Base-by-base conservation (phyloP, 2,113 vertebrate genomes). In the Eulemur macaco region DNA sequence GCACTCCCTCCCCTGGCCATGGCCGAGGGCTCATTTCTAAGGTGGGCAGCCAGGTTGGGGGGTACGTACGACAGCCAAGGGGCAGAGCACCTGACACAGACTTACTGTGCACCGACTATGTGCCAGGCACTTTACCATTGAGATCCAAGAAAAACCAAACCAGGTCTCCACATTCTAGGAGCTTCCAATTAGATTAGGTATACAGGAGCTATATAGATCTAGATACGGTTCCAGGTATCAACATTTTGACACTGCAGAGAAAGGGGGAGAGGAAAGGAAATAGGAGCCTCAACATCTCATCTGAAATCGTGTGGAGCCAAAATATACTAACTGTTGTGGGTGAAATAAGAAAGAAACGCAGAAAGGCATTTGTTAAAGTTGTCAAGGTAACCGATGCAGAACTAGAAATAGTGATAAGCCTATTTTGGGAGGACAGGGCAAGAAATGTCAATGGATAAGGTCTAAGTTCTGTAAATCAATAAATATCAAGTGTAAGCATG, bases 351-450 rank as follows among this genome's bases (percentile, higher is more conserved):
- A 71, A 52, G 2, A 14, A 18, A 58, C 45, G 77, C 92, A 73
- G 60, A 34, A 45, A 82, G 73, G 39, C 96, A 77, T 80, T 37
- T 93, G 78, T 82, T 39, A 21, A 95, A 89, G 96, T 97, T 97
- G 94, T 89, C 92, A 94, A 50, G 95, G 97, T 94, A 97, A 98
- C 96, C 69, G 14, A 2, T 1, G 39, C 3, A 34, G 42, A 58
- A 66, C 89, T 96, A 95, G 96, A 97, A 96, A 97, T 77, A 97
- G 83, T 56, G 86, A 9, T 7, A 74, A 93, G 42, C 63, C 56
- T 66, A 27, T 54, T 23, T 39, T 7, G 64, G 45, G 63, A 71
- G 45, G 86, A 37, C 37, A 29, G 83, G 85, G 92, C 8, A 52
- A 69, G 29, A 76, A 94, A 89, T 71, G 78, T 86, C 92, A 64